Evolutionary conservation across 1,140 invertebrate genomes (phyloP), one percentile per base, ranked within the genome.

Genomic region (Saccostrea glomerata): DNA sequence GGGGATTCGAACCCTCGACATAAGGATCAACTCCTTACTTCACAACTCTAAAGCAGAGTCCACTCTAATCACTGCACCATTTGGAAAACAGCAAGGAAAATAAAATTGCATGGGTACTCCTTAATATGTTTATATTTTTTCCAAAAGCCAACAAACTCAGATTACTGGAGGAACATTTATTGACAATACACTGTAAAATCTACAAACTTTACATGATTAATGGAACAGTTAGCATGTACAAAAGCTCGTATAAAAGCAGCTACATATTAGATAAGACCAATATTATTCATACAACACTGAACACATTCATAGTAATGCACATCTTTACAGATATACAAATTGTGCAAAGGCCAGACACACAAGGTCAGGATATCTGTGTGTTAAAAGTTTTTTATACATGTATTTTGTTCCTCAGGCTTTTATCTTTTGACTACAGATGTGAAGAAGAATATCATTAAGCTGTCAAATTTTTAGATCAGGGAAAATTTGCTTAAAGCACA

Each of bases 161-260:
- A 30, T 20, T 63, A 77, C 30, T 77, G 70, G 70, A 77, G 70
- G 70, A 30, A 25, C 12, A 15, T 77, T 77, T 77, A 77, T 30
- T 77, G 23, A 77, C 70, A 77, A 36, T 6, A 47, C 47, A 47
- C 47, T 47, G 9, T 47, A 47, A 47, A 77, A 36, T 25, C 25
- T 36, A 30, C 70, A 77, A 30, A 25, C 13, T 30, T 77, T 73
- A 30, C 9, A 30, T 77, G 30, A 30, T 73, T 30, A 77, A 77
- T 77, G 70, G 70, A 77, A 25, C 20, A 66, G 23, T 0, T 30
- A 36, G 25, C 23, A 30, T 30, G 25, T 77, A 77, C 23, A 77
- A 77, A 77, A 77, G 70, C 70, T 77, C 25, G 13, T 77, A 77
- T 36, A 77, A 30, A 77, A 15, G 25, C 70, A 77, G 70, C 70